Evolutionary conservation across 2,113 vertebrate species (phyloP).

Genomic region (Melierax canorus): DNA sequence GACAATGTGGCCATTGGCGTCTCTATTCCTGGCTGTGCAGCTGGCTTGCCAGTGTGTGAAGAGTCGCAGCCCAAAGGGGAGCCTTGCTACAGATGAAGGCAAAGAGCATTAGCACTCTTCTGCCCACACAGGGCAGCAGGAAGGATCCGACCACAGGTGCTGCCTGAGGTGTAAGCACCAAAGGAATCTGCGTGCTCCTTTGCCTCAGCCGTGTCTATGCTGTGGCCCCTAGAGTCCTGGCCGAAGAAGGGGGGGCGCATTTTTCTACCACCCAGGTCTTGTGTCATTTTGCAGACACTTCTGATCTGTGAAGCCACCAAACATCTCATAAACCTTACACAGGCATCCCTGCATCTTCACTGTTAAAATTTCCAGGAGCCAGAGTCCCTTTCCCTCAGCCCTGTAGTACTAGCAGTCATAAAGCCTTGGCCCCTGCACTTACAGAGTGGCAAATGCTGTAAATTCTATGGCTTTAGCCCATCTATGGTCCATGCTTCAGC

Average conservation of each 20-base stretch:
- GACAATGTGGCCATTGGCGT: not conserved
- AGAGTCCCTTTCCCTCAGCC: not conserved
- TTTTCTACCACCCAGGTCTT: not conserved
- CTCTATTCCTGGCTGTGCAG: not conserved
- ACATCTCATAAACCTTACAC: not conserved
- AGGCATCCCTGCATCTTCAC: not conserved
- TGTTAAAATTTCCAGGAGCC: not conserved
- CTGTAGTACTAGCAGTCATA: not conserved
- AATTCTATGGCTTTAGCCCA: not conserved
- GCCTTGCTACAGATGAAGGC: not conserved
- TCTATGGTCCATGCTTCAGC: not conserved
- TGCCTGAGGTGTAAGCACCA: not conserved
- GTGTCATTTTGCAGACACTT: not conserved
- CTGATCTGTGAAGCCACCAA: not conserved
- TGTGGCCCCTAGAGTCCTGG: not conserved
- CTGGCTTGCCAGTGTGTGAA: not conserved
- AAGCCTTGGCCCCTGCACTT: not conserved
- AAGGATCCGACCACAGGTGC: rapidly evolving
- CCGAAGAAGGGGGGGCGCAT: rapidly evolving
- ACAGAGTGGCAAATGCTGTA: not conserved
- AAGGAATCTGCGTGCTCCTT: not conserved
- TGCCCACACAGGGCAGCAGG: not conserved
- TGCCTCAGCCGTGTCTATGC: not conserved
- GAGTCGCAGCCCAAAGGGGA: not conserved
- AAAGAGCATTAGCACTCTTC: not conserved